Percentiles rank a stretch among this genome's conserved stretches.
Conservation (phyloP, 2,113 vertebrate genomes). For the Hyla sarda region DNA sequence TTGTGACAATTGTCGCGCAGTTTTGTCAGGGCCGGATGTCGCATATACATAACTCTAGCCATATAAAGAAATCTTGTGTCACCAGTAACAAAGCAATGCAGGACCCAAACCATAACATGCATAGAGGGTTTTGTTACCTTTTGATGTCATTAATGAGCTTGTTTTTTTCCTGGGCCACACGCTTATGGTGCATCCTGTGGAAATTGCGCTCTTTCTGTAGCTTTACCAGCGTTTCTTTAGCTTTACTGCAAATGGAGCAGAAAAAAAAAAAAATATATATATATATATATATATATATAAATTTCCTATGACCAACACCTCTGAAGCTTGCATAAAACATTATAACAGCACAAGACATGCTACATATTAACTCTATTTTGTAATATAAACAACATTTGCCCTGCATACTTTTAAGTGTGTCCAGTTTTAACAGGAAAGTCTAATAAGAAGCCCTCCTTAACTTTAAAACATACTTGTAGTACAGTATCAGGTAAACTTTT, state of each 20-base stretch:
- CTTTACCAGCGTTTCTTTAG: conserved; percentile 74
- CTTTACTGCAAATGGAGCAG: conserved; percentile 66
- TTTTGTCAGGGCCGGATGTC: too few species aligned
- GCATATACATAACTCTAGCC: too few species aligned
- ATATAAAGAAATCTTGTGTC: too few species aligned
- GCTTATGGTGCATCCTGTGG: conserved; percentile 83
- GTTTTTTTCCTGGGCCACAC: conserved; percentile 83
- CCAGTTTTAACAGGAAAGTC: not conserved
- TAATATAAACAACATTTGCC: not conserved
- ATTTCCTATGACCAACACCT: not conserved
- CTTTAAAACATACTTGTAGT: too few species aligned
- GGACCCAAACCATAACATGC: not conserved
- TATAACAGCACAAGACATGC: too few species aligned
- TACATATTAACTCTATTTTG: too few species aligned
- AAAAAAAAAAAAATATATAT: too few species aligned
- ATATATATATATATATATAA: too few species aligned
- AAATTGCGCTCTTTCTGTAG: conserved; percentile 82
- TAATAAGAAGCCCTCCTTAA: not conserved
- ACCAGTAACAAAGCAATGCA: too few species aligned
- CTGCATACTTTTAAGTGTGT: not conserved
- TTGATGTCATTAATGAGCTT: conserved; percentile 81
- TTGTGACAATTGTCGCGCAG: too few species aligned
- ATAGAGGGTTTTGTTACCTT: conserved; percentile 67
- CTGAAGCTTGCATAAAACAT: not conserved
- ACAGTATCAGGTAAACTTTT: too few species aligned